A percentile compares a stretch with the other conserved stretches of the same genome.
Evolutionary conservation across 2,888 invertebrate species (phyloP).

Genomic region (Pristionchus entomophagus): DNA sequence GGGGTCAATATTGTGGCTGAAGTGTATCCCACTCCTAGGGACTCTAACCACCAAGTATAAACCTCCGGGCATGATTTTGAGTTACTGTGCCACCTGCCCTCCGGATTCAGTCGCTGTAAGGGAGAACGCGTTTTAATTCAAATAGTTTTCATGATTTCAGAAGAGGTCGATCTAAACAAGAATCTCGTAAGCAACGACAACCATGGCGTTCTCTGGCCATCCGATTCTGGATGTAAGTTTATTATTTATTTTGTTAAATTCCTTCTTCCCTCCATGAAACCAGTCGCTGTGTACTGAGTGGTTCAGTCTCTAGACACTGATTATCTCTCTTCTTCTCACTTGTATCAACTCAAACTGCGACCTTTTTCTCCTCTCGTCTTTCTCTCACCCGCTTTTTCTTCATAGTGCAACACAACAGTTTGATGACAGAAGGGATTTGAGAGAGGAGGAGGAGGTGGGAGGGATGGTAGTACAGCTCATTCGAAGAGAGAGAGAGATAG

Average conservation of each 20-base stretch:
- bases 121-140: too few species aligned
- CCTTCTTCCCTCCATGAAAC: background rate
- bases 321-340: slow-evolving; percentile 13
- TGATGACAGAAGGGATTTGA: slow-evolving; percentile 40
- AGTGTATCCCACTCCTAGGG: too few species aligned
- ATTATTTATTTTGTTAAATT: background rate
- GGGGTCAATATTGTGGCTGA: too few species aligned
- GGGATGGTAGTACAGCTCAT: slow-evolving; percentile 16
- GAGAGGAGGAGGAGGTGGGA: slow-evolving; percentile 14
- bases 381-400: background rate
- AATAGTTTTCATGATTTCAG: background rate
- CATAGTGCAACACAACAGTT: slow-evolving; percentile 43
- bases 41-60: too few species aligned
- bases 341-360: background rate
- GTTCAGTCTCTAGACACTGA: background rate
- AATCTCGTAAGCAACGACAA: background rate
- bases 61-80: background rate
- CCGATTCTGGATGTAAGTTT: slow-evolving; percentile 48
- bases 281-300: background rate
- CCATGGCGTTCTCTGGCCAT: slow-evolving; percentile 37
- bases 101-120: too few species aligned
- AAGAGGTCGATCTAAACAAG: background rate
- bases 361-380: background rate
- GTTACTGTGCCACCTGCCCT: background rate
- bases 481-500: background rate